Conservation (phyloP, 1,140 invertebrate species). For the Pseudomyrmex cubaensis region DNA sequence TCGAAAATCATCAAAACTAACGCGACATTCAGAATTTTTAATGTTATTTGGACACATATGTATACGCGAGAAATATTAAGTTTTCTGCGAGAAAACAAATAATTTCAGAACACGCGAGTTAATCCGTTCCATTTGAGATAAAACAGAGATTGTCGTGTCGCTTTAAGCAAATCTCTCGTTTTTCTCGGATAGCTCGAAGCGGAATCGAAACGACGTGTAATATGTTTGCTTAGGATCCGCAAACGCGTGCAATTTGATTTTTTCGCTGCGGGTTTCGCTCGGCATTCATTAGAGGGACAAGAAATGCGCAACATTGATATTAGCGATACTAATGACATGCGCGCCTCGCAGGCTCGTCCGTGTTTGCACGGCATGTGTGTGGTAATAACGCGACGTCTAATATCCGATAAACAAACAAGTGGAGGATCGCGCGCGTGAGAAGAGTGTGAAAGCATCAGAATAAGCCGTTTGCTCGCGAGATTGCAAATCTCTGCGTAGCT, state of each 20-base stretch:
- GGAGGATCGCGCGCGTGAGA: conserved; percentile 11
- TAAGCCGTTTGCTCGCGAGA: neutral
- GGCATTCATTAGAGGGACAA: neutral
- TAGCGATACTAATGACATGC: conserved; percentile 26
- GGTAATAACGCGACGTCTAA: conserved; percentile 50
- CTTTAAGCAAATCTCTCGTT: neutral
- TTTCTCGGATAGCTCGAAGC: neutral
- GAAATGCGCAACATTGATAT: conserved; percentile 15
- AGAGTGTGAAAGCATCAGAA: conserved; percentile 27
- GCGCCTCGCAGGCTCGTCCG: neutral
- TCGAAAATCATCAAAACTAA: conserved; percentile 8
- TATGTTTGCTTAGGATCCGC: conserved; percentile 13
- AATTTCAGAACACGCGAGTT: too few relatives aligned
- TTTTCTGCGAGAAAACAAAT: too few relatives aligned
- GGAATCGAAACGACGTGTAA: too few relatives aligned
- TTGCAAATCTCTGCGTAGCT: conserved; percentile 39
- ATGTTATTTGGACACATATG: too few relatives aligned
- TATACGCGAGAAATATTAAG: too few relatives aligned
- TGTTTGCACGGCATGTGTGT: neutral
- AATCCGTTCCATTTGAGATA: too few relatives aligned
- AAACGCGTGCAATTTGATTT: too few relatives aligned
- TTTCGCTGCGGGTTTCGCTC: neutral
- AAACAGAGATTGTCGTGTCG: too few relatives aligned
- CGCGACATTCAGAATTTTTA: neutral
- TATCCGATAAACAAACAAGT: conserved; percentile 34